Percentiles rank a stretch among this genome's conserved stretches.
phyloP scores from a whole-genome alignment of 2,888 invertebrate genomes.

The Subacronicta megacephala region DNA sequence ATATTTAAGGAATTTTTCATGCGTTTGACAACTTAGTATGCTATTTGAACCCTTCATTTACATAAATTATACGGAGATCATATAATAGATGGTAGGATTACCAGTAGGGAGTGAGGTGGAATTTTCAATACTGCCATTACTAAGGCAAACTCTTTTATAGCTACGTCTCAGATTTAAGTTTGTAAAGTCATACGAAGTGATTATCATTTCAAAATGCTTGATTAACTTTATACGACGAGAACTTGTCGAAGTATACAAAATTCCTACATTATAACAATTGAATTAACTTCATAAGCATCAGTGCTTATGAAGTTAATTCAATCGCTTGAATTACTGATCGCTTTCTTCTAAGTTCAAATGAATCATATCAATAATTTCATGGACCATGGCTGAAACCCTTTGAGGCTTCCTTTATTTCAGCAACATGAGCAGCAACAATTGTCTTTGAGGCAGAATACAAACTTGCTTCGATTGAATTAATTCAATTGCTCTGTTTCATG shows the following conservation, averaged over 20 bases:
- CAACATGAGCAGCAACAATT: slow-evolving; percentile 80
- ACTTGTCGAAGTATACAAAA: slow-evolving; percentile 5
- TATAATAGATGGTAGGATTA: slow-evolving; percentile 45
- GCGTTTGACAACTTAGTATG: slow-evolving; percentile 33
- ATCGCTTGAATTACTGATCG: slow-evolving; percentile 12
- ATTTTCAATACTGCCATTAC: neutral
- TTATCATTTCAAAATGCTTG: no score
- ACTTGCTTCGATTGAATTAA: slow-evolving; percentile 87
- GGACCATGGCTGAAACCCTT: slow-evolving; percentile 75
- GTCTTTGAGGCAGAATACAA: slow-evolving; percentile 82
- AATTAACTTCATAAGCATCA: neutral
- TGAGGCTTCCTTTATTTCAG: slow-evolving; percentile 78
- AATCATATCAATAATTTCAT: slow-evolving; percentile 68
- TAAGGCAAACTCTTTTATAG: neutral
- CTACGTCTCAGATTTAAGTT: neutral
- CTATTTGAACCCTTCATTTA: slow-evolving; percentile 34
- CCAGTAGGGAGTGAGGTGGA: slow-evolving; percentile 3
- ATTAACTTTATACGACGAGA: no score
- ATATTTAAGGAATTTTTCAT: slow-evolving; percentile 21
- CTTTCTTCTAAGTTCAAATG: slow-evolving; percentile 26
- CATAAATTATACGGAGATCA: slow-evolving; percentile 43
- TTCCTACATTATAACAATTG: slow-evolving; percentile 1
- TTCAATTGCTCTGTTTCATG: slow-evolving; percentile 84
- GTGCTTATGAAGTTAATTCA: no score
- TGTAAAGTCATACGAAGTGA: no score